Evolutionary conservation across 2,888 invertebrate genomes (phyloP).

Genomic region (Tanytarsus gracilentus): DNA sequence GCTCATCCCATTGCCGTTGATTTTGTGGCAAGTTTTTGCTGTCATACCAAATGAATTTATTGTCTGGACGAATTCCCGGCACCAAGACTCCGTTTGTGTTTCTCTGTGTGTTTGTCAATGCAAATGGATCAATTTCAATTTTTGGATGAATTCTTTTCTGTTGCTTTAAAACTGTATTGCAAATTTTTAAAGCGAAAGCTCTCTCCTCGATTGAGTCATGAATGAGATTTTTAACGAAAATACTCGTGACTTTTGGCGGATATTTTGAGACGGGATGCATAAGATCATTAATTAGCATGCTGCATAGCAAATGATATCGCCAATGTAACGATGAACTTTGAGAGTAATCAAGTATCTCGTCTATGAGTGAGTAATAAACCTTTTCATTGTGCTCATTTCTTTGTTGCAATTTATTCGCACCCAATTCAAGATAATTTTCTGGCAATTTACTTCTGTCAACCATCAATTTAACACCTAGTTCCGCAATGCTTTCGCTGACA

Average conservation of each 20-base stretch:
- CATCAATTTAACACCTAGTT: conserved; percentile 45
- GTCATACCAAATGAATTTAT: conserved; percentile 66
- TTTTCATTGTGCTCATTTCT: conserved; percentile 45
- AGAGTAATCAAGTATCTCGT: conserved; percentile 37
- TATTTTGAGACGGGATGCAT: conserved; percentile 61
- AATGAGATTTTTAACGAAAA: conserved; percentile 56
- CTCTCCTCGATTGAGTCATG: conserved; percentile 75
- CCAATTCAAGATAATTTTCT: conserved; percentile 34
- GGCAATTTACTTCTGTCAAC: conserved; percentile 32
- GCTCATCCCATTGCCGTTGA: conserved; percentile 64
- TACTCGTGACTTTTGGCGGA: conserved; percentile 53
- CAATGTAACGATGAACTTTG: conserved; percentile 54
- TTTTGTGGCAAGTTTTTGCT: conserved; percentile 50
- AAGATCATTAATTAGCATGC: conserved; percentile 61
- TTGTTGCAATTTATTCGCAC: conserved; percentile 33
- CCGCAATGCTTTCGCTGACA: conserved; percentile 47
- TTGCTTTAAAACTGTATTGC: conserved; percentile 59
- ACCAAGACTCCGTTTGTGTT: conserved; percentile 35
- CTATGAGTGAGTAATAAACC: conserved; percentile 49
- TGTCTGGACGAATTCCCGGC: conserved; percentile 53
- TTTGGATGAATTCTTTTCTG: conserved; percentile 59
- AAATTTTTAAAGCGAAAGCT: conserved; percentile 55
- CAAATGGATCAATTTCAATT: conserved; percentile 50
- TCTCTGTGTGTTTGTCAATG: conserved; percentile 40
- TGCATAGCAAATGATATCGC: conserved; percentile 68